Evolutionary conservation across 2,113 vertebrate species (phyloP).

Genomic region (Tragelaphus buxtoni): DNA sequence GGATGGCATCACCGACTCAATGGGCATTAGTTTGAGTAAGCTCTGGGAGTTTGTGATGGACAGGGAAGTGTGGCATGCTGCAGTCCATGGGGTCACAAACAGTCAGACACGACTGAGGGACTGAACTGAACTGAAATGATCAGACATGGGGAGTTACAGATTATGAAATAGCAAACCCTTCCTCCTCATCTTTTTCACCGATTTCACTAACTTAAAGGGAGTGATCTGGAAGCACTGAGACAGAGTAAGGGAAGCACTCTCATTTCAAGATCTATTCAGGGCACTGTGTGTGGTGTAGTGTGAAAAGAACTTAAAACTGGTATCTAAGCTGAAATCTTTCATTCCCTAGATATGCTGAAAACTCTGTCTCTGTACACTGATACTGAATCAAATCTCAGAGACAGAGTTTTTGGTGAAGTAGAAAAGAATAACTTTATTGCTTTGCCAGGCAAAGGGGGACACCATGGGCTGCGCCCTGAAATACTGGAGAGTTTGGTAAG

Average conservation of each 20-base stretch:
- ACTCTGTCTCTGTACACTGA: not conserved
- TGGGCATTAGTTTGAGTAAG: not conserved
- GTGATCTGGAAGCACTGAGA: not conserved
- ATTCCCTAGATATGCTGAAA: not conserved
- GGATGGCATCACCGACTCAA: not conserved
- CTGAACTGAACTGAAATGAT: not conserved
- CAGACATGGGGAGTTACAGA: not conserved
- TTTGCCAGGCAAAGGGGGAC: not conserved
- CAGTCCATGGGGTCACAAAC: not conserved
- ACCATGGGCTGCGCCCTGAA: not conserved
- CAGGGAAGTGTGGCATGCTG: not conserved
- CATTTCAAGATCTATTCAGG: not conserved
- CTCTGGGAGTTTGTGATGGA: not conserved
- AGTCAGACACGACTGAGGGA: not conserved
- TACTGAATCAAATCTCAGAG: not conserved
- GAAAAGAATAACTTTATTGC: not conserved
- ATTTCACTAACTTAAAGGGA: not conserved
- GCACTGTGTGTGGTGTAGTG: not conserved
- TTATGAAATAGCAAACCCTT: not conserved
- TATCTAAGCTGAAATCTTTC: not conserved
- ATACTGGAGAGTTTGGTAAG: not conserved
- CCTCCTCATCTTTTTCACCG: not conserved
- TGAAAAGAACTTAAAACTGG: not conserved
- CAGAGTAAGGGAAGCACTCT: not conserved
- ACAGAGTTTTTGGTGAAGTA: not conserved